Percentiles rank a stretch among this genome's conserved stretches.
phyloP scores from a whole-genome alignment of 2,888 invertebrate genomes.

The Formica aserva region DNA sequence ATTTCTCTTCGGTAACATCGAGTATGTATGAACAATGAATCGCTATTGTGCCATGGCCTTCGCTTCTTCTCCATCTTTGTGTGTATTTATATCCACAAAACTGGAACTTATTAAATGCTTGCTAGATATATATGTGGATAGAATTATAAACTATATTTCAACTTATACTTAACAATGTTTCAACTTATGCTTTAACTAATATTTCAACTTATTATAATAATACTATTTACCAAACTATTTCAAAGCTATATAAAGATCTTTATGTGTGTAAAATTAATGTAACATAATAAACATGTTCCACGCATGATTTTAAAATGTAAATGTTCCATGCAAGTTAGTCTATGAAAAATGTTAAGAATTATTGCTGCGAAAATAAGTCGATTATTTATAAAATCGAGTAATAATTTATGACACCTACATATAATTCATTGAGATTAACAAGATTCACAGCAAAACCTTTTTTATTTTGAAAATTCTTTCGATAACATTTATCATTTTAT shows the following conservation, averaged over 20 bases:
- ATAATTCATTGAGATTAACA: neutral
- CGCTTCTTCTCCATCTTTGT: slow-evolving; percentile 30
- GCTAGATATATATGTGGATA: neutral
- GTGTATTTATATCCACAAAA: slow-evolving; percentile 11
- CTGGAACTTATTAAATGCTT: slow-evolving; percentile 31
- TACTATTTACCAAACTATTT: no score
- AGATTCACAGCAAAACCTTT: neutral
- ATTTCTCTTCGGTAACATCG: neutral
- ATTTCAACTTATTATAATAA: neutral
- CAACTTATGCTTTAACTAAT: neutral
- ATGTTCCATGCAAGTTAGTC: neutral
- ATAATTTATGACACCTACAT: neutral
- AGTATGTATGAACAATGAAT: slow-evolving; percentile 25
- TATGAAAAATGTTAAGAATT: neutral
- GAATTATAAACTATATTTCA: neutral
- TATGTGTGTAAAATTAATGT: neutral
- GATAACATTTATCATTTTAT: neutral
- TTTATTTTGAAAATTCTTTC: neutral
- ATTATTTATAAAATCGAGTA: neutral
- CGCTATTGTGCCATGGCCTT: slow-evolving; percentile 23
- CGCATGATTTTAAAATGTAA: neutral
- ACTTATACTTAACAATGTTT: neutral
- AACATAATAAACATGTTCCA: neutral
- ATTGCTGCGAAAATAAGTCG: neutral
- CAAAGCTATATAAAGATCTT: neutral